A percentile compares a stretch with the other conserved stretches of the same genome.
Evolutionary conservation across 1,140 invertebrate genomes (phyloP).

Genomic region (Diprion similis): DNA sequence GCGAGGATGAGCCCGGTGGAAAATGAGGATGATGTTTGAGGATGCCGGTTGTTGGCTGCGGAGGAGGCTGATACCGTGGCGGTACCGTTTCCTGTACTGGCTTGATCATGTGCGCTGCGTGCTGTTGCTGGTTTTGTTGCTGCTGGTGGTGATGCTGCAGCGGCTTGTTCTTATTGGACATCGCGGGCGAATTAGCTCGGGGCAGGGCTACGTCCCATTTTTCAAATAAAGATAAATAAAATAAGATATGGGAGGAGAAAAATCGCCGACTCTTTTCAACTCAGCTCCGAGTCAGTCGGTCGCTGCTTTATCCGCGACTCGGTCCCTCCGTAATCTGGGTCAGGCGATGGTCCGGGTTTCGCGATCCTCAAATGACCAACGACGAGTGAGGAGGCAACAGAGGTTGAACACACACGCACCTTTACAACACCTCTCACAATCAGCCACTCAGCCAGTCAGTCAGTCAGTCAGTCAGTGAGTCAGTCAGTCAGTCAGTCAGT

Average conservation of each 20-base stretch:
- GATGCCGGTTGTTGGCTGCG: slow-evolving; percentile 65
- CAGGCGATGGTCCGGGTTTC: slow-evolving; percentile 27
- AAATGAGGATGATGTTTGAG: slow-evolving; percentile 60
- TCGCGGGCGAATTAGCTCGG: slow-evolving; percentile 56
- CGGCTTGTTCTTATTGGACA: slow-evolving; percentile 61
- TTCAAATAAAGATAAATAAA: slow-evolving; percentile 37
- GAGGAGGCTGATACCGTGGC: slow-evolving; percentile 72
- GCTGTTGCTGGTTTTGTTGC: slow-evolving; percentile 17
- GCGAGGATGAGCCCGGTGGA: slow-evolving; percentile 50
- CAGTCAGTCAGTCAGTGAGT: too few species aligned
- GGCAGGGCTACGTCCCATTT: slow-evolving; percentile 53
- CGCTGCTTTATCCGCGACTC: slow-evolving; percentile 24
- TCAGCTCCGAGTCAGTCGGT: background rate
- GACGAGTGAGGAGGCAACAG: background rate
- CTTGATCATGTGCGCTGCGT: slow-evolving; percentile 44
- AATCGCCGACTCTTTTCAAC: background rate
- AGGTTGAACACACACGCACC: background rate
- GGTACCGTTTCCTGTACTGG: slow-evolving; percentile 56
- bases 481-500: too few species aligned
- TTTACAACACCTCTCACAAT: background rate
- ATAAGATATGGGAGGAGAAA: background rate
- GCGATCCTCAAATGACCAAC: too few species aligned
- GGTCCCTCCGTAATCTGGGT: slow-evolving; percentile 48
- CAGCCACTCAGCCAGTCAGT: too few species aligned
- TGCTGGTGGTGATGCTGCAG: slow-evolving; percentile 50